Conservation (phyloP, 2,797 vertebrate species). For the Melanotaenia trifasciata region DNA sequence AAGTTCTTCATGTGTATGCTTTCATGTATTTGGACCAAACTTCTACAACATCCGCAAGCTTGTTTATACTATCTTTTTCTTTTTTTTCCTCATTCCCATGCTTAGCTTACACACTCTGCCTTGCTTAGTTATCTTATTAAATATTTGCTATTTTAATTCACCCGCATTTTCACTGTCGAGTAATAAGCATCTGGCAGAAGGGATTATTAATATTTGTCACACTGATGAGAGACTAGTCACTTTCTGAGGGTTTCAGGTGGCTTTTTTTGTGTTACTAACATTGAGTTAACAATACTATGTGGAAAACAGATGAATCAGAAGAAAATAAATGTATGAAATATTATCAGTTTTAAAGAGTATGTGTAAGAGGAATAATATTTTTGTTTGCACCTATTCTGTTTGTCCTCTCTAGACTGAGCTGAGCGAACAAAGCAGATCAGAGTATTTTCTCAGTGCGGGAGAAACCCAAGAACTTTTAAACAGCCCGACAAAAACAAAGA, state of each 20-base stretch:
- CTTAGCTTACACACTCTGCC: background rate
- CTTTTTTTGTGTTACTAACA: conserved; percentile 17
- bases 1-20: background rate
- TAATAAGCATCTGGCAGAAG: conserved; percentile 43
- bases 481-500: conserved; percentile 80
- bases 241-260: conserved; percentile 52
- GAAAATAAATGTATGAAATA: background rate
- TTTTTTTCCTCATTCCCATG: background rate
- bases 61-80: background rate
- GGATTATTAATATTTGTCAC: conserved; percentile 30
- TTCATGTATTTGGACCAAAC: background rate
- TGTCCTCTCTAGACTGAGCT: conserved; percentile 77
- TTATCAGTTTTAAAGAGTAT: conserved; percentile 31
- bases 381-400: conserved; percentile 76
- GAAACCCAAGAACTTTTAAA: conserved; percentile 79
- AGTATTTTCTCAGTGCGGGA: conserved; percentile 83
- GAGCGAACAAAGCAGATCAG: conserved; percentile 80
- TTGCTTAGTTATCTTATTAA: conserved; percentile 15
- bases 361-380: conserved; percentile 72
- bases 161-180: conserved; percentile 45
- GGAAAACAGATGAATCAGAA: conserved; percentile 5
- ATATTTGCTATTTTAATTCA: conserved; percentile 48
- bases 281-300: background rate
- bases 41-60: background rate
- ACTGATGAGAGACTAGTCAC: conserved; percentile 37